Conservation (phyloP, 2,797 vertebrate species). For the Chloroceryle amazona region DNA sequence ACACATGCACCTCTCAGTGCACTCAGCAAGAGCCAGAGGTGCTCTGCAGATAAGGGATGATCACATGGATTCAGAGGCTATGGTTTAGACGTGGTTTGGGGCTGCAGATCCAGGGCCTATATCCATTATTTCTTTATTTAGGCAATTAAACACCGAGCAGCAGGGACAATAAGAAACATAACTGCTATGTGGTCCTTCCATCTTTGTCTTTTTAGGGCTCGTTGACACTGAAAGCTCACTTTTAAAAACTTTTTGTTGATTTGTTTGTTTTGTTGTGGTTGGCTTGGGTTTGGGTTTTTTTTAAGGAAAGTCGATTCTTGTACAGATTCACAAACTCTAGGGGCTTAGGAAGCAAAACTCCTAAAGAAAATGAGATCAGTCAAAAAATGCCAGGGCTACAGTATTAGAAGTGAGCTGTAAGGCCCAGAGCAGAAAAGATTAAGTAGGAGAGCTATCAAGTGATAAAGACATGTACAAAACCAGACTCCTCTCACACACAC, state of each 20-base stretch:
- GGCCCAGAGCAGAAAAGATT: background rate
- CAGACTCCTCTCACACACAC: fast-evolving
- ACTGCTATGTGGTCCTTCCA: background rate
- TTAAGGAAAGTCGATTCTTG: background rate
- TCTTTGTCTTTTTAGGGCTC: background rate
- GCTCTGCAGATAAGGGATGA: background rate
- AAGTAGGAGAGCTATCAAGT: background rate
- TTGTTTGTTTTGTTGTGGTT: background rate
- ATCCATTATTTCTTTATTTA: background rate
- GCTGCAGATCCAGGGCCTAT: background rate
- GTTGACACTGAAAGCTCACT: background rate
- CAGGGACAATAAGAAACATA: background rate
- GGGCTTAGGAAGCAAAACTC: background rate
- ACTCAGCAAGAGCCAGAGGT: background rate
- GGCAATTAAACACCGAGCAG: background rate
- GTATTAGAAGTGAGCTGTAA: background rate
- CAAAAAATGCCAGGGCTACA: background rate
- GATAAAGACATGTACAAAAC: background rate
- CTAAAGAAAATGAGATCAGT: background rate
- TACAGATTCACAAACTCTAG: background rate
- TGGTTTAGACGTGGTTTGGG: background rate
- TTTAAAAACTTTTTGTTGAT: background rate
- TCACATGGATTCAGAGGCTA: background rate
- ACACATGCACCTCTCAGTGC: background rate
- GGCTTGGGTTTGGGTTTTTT: background rate